These are phyloP conservation scores for Proteles cristata DNA, from an alignment of 2,113 vertebrate species.

Conservation along the genomic window DNA sequence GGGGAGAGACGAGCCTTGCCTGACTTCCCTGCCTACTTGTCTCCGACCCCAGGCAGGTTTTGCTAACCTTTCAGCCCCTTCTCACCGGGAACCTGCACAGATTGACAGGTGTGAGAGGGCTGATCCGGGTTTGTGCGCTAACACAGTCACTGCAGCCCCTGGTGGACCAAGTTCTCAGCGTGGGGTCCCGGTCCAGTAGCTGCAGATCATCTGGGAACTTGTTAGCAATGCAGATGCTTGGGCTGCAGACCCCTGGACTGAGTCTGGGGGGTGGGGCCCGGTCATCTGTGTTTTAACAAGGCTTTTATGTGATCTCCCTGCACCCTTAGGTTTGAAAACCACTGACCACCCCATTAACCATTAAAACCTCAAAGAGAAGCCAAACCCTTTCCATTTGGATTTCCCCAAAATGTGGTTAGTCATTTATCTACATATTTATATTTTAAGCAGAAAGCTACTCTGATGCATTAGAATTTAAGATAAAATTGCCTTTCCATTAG, in stretches of 20 bases:
- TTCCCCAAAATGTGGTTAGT: conserved; percentile 15
- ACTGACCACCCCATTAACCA: not conserved
- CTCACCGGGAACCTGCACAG: not conserved
- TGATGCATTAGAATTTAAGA: not conserved
- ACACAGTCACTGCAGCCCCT: not conserved
- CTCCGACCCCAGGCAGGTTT: conserved; percentile 2
- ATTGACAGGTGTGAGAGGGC: not conserved
- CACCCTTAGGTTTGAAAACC: not conserved
- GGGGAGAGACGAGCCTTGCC: not conserved
- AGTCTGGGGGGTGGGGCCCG: not conserved
- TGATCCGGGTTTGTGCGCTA: not conserved
- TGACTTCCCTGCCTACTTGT: not conserved
- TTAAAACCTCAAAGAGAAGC: not conserved
- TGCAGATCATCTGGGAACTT: not conserved
- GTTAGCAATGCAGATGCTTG: not conserved
- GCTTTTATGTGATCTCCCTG: not conserved
- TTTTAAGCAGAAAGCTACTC: conserved; percentile 21
- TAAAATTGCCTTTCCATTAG: not conserved
- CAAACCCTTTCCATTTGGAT: conserved; percentile 8
- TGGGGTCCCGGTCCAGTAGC: not conserved
- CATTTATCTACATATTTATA: not conserved
- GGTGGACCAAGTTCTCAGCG: not conserved
- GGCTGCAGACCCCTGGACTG: not conserved
- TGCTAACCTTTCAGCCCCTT: not conserved
- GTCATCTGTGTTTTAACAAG: not conserved